Percentiles rank a stretch among this genome's conserved stretches.
phyloP scores from a whole-genome alignment of 2,113 vertebrate species.

The Ancistrus triradiatus region DNA sequence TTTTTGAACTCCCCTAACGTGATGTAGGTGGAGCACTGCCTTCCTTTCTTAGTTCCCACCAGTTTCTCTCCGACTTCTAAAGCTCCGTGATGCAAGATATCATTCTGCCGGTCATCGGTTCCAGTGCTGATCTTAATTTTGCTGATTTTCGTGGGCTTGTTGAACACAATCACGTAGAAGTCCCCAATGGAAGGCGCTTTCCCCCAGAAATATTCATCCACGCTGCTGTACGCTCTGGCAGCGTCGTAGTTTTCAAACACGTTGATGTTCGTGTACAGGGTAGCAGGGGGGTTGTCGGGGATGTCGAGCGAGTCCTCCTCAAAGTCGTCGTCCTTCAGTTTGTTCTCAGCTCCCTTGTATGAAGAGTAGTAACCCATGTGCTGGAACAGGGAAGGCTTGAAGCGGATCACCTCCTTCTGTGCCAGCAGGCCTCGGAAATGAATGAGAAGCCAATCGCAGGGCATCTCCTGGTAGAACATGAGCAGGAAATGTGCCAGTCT shows the following conservation, averaged over 20 bases:
- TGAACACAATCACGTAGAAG: constrained; percentile 86
- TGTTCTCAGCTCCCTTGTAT: constrained; percentile 94
- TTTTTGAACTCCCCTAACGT: constrained; percentile 91
- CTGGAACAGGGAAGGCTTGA: constrained; percentile 97
- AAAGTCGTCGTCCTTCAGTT: constrained; percentile 96
- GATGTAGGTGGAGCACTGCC: constrained; percentile 83
- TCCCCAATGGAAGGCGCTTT: constrained; percentile 89
- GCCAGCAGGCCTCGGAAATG: constrained; percentile 90
- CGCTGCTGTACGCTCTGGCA: constrained; percentile 89
- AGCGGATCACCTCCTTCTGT: constrained; percentile 91
- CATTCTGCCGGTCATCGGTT: constrained; percentile 91
- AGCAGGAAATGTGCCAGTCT: constrained; percentile 92
- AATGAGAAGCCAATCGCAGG: constrained; percentile 95
- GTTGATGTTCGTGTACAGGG: constrained; percentile 89
- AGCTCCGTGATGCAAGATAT: constrained; percentile 88
- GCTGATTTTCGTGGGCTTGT: constrained; percentile 84
- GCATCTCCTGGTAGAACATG: constrained; percentile 99
- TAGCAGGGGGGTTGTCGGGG: constrained; percentile 93
- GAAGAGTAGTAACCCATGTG: constrained; percentile 99
- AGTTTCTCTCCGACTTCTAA: constrained; percentile 89
- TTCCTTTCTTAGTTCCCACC: constrained; percentile 77
- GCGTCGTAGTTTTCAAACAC: constrained; percentile 95
- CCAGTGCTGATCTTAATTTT: constrained; percentile 91
- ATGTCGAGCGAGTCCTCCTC: constrained; percentile 94
- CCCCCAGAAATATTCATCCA: constrained; percentile 97